Conservation (phyloP, 92 coral and sea anemone species). For the Parazoanthus atlanticus region DNA sequence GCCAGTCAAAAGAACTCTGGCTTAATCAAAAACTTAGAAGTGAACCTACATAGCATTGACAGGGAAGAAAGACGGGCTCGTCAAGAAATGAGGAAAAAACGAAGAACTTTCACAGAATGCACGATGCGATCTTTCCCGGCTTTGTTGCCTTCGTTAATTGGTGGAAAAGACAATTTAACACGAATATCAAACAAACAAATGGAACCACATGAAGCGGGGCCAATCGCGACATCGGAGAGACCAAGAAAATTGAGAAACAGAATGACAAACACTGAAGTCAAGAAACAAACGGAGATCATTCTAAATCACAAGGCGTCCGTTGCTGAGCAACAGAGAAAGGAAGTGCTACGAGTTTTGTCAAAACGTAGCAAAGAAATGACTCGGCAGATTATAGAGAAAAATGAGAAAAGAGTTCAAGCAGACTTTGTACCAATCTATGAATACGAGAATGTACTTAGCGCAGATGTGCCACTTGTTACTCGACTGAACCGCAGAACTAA, state of each 20-base stretch:
- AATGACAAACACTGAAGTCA: slow-evolving; percentile 26
- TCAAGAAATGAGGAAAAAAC: slow-evolving; percentile 60
- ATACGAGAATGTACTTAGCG: not conserved
- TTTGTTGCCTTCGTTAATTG: slow-evolving; percentile 52
- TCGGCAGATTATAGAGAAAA: slow-evolving; percentile 59
- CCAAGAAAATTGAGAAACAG: not conserved
- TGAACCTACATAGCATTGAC: slow-evolving; percentile 60
- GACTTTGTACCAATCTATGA: not conserved
- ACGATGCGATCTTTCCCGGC: slow-evolving; percentile 65
- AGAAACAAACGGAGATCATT: slow-evolving; percentile 27
- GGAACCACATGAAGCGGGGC: not conserved
- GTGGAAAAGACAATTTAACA: not conserved
- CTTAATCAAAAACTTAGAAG: slow-evolving; percentile 71
- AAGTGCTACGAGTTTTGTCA: slow-evolving; percentile 54
- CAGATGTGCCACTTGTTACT: slow-evolving; percentile 15
- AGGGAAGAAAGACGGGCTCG: slow-evolving; percentile 68
- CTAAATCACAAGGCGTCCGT: slow-evolving; percentile 42
- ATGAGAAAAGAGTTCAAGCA: slow-evolving; percentile 51
- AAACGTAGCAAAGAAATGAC: slow-evolving; percentile 75
- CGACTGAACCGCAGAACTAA: slow-evolving; percentile 38
- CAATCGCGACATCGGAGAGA: not conserved
- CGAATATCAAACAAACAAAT: slow-evolving; percentile 25
- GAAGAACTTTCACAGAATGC: slow-evolving; percentile 63
- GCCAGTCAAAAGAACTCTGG: slow-evolving; percentile 84
- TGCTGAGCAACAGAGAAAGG: slow-evolving; percentile 45